These are phyloP conservation scores for Neopipo cinnamomea DNA, from an alignment of 2,113 vertebrate species.

Conservation along the genomic window DNA sequence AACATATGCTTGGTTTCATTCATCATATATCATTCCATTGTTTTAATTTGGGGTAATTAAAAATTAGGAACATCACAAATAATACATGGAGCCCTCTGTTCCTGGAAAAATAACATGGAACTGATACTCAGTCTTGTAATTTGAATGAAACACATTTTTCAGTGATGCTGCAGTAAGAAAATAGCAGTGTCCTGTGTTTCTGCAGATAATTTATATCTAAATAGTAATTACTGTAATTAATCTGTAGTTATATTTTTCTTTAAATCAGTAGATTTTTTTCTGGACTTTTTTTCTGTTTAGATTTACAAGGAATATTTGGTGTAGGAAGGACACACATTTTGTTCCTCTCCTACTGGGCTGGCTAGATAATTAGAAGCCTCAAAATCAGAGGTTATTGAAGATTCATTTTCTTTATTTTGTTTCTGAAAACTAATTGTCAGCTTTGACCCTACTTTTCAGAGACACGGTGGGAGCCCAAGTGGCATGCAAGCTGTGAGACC, in stretches of 20 bases:
- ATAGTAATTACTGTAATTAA: slow-evolving; percentile 22
- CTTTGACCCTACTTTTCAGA: neutral
- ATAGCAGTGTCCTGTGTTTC: neutral
- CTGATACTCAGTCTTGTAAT: neutral
- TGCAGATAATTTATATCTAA: slow-evolving; percentile 1
- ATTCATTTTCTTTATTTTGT: neutral
- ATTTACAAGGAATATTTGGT: neutral
- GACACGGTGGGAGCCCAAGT: neutral
- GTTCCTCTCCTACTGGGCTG: slow-evolving; percentile 6
- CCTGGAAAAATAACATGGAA: slow-evolving; percentile 16
- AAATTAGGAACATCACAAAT: slow-evolving; percentile 65
- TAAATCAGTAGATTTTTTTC: neutral
- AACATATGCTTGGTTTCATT: slow-evolving; percentile 48
- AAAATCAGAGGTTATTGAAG: slow-evolving; percentile 17
- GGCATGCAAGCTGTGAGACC: neutral
- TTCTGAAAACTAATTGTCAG: neutral
- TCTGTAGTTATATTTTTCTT: neutral
- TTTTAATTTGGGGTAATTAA: slow-evolving; percentile 61
- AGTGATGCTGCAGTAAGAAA: neutral
- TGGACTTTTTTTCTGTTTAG: neutral
- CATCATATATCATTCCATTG: slow-evolving; percentile 28
- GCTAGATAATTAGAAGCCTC: neutral
- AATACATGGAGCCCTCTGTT: slow-evolving; percentile 44
- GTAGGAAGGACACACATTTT: slow-evolving; percentile 30
- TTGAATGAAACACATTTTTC: neutral